A percentile compares a stretch with the other conserved stretches of the same genome.
These are phyloP conservation scores for Pomacea maculata DNA, from an alignment of 1,140 invertebrate species.

Conservation along the genomic window DNA sequence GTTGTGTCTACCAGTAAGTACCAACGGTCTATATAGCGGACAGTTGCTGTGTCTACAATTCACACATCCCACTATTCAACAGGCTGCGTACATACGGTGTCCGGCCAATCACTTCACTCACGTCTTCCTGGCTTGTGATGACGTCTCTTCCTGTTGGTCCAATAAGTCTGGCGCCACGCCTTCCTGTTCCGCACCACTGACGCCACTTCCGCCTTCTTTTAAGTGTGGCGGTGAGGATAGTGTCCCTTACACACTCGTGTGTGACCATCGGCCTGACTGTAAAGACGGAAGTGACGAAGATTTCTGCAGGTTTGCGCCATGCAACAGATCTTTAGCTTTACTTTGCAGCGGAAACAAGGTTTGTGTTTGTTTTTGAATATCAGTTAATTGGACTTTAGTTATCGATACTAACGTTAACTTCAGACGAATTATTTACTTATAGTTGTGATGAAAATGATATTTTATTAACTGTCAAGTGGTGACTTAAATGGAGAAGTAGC, in stretches of 20 bases:
- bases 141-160: background rate
- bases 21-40: no score
- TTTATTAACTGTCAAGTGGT: no score
- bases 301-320: constrained; percentile 2
- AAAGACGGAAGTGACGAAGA: constrained; percentile 16
- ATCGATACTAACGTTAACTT: no score
- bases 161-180: background rate
- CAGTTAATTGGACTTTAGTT: no score
- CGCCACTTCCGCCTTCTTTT: constrained; percentile 6
- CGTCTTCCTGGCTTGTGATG: constrained; percentile 8
- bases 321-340: background rate
- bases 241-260: constrained; percentile 18
- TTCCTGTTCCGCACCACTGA: constrained; percentile 2
- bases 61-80: no score
- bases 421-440: no score
- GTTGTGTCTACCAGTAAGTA: no score
- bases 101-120: constrained; percentile 2
- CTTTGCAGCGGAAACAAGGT: no score
- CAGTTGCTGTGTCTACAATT: no score
- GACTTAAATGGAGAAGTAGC: no score
- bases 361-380: no score
- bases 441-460: no score
- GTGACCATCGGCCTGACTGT: constrained; percentile 19
- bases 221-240: background rate
- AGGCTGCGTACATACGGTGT: background rate